A percentile compares a stretch with the other conserved stretches of the same genome.
Evolutionary conservation across 2,888 invertebrate genomes (phyloP).

Genomic region (Anagyrus pseudococci): DNA sequence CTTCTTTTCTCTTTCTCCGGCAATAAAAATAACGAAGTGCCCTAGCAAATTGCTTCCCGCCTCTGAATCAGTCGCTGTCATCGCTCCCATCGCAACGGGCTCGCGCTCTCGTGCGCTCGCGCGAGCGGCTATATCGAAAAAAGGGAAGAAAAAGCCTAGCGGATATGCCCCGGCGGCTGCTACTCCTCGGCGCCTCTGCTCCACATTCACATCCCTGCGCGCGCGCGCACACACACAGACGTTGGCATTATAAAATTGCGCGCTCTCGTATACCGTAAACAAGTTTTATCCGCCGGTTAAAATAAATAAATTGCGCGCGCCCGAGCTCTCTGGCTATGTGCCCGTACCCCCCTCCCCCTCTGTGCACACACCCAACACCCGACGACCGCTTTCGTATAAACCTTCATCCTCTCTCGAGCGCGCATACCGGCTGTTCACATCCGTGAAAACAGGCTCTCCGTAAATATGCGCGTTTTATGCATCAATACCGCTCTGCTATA

Average conservation of each 20-base stretch:
- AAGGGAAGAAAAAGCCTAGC: constrained; percentile 10
- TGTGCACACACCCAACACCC: too few relatives aligned
- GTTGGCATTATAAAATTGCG: constrained; percentile 7
- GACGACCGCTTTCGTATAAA: too few relatives aligned
- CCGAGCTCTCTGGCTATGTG: constrained; percentile 33
- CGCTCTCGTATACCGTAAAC: constrained; percentile 47
- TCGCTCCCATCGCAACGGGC: constrained; percentile 11
- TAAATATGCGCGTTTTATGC: constrained; percentile 58
- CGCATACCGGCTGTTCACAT: constrained; percentile 60
- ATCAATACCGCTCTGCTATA: constrained; percentile 48
- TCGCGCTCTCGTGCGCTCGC: background rate
- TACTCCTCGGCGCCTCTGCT: constrained; percentile 11
- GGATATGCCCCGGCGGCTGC: background rate
- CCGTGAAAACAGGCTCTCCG: constrained; percentile 60
- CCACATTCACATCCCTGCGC: constrained; percentile 16
- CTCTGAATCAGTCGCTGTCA: constrained; percentile 39
- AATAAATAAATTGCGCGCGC: constrained; percentile 57
- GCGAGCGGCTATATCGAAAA: constrained; percentile 1
- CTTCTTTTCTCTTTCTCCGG: too few relatives aligned
- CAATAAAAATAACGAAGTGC: constrained; percentile 33
- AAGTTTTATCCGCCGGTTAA: constrained; percentile 57
- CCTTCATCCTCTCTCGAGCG: constrained; percentile 48
- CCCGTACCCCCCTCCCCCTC: constrained; percentile 49
- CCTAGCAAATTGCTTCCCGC: constrained; percentile 39
- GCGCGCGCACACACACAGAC: too few relatives aligned